Evolutionary conservation across 2,888 invertebrate species (phyloP).

Genomic region (Rotaria magnacalcarata): DNA sequence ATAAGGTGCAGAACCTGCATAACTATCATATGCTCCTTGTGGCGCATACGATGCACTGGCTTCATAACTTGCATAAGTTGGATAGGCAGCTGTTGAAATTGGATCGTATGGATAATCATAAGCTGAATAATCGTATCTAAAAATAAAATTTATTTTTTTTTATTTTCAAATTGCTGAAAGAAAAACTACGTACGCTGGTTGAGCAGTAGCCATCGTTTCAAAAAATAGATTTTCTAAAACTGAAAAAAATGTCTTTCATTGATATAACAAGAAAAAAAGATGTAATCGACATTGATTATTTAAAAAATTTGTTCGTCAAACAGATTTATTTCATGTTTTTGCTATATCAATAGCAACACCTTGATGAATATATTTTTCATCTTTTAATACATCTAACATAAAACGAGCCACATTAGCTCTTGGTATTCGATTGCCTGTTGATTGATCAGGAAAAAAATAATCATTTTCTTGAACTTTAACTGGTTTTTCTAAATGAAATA

Average conservation of each 20-base stretch:
- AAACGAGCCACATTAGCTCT: constrained; percentile 53
- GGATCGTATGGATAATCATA: not conserved
- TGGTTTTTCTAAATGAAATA: constrained; percentile 20
- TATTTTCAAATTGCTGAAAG: not conserved
- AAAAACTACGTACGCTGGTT: not conserved
- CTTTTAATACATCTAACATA: constrained; percentile 50
- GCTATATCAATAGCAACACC: constrained; percentile 42
- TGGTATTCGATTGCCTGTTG: constrained; percentile 48
- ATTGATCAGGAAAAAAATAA: constrained; percentile 42
- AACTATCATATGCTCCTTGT: not conserved
- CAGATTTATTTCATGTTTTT: not conserved
- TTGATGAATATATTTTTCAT: constrained; percentile 37
- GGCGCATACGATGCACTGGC: not conserved
- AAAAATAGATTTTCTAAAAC: not conserved
- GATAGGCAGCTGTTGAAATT: not conserved
- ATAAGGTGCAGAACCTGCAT: not conserved
- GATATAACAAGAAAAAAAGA: too few relatives aligned
- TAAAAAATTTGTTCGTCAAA: too few relatives aligned
- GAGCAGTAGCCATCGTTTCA: not conserved
- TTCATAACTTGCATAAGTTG: not conserved
- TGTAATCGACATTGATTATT: too few relatives aligned
- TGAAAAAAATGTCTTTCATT: not conserved
- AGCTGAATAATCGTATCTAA: not conserved
- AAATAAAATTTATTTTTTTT: not conserved
- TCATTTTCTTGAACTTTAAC: constrained; percentile 39